A percentile compares a stretch with the other conserved stretches of the same genome.
phyloP scores from a whole-genome alignment of 2,888 invertebrate genomes.

The Incurvaria masculella region DNA sequence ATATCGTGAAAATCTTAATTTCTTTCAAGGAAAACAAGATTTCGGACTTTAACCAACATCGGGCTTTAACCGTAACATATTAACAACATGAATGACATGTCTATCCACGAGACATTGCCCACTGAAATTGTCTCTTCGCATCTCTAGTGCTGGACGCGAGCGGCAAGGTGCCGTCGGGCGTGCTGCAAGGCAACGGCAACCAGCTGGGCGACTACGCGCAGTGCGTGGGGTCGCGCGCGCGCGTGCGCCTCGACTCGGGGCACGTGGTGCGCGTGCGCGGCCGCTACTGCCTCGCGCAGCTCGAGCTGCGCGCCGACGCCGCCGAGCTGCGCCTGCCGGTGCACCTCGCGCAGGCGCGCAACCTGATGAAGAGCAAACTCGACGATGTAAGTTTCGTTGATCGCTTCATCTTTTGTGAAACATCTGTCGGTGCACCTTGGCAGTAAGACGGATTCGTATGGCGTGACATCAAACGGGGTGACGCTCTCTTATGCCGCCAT shows the following conservation, averaged over 20 bases:
- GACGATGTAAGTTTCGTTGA: conserved; percentile 52
- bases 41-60: too few relatives aligned
- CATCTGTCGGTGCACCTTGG: too few relatives aligned
- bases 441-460: too few relatives aligned
- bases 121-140: too few relatives aligned
- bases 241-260: conserved; percentile 56
- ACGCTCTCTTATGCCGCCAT: too few relatives aligned
- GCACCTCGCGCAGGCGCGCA: conserved; percentile 62
- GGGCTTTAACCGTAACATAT: too few relatives aligned
- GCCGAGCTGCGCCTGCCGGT: conserved; percentile 60
- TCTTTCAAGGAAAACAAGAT: too few relatives aligned
- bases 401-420: too few relatives aligned
- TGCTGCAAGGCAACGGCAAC: conserved; percentile 67
- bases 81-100: too few relatives aligned
- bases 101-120: too few relatives aligned
- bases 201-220: conserved; percentile 71
- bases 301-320: conserved; percentile 60
- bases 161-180: conserved; percentile 66
- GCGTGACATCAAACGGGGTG: too few relatives aligned
- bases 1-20: too few relatives aligned
- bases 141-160: conserved; percentile 65
- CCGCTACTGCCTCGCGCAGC: conserved; percentile 64
- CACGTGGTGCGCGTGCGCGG: conserved; percentile 62
- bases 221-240: conserved; percentile 60
- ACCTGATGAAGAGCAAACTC: conserved; percentile 60